Base-by-base conservation (phyloP, 1,140 invertebrate species). In the Fragariocoptes setiger region DNA sequence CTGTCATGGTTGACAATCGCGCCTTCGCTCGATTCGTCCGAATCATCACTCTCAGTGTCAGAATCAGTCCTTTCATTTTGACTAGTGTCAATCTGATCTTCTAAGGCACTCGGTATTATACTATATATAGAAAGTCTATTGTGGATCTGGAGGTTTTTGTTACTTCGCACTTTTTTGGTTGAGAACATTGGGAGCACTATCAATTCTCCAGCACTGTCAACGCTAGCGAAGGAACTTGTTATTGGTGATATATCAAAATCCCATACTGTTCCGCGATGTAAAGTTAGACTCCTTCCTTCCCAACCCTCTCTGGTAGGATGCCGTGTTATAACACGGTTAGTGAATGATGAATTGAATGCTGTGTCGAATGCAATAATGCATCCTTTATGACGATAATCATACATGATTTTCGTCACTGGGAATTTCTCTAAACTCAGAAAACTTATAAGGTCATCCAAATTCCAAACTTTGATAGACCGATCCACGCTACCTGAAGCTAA, bases 381-480 rank as follows among this genome's bases (percentile, higher is more conserved):
- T 42, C 41, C 41, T 38, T 13, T 3, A 15, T 15, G 19, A 16
- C 21, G 12, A 13, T 16, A 42, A 15, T 42, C 13, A 4, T 12
- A 41, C 4, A 4, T 12, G 3, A 42, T 14, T 4, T 42, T 12
- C 8, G 42, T 43, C 13, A 43, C 8, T 19, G 21, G 5, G 8
- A 12, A 13, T 20, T 43, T 43, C n/a, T 42, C 18, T 13, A 31
- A 8, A 8, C 5, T 19, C 4, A 40, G 8, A 40, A 16, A 40
- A 4, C 8, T 37, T 16, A 31, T 19, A 4, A 42, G 8, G 42
- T 62, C 50, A 43, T 61, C 54, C 12, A 62, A 46, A 43, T 64
- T 56, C 64, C 64, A 65, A 46, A 62, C 48, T 51, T 64, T 62
- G n/a, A 56, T 52, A 25, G 46, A 50, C 45, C 58, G 57, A 46